A percentile compares a stretch with the other conserved stretches of the same genome.
Evolutionary conservation across 2,888 invertebrate genomes (phyloP).

Genomic region (Diarsia mendica): DNA sequence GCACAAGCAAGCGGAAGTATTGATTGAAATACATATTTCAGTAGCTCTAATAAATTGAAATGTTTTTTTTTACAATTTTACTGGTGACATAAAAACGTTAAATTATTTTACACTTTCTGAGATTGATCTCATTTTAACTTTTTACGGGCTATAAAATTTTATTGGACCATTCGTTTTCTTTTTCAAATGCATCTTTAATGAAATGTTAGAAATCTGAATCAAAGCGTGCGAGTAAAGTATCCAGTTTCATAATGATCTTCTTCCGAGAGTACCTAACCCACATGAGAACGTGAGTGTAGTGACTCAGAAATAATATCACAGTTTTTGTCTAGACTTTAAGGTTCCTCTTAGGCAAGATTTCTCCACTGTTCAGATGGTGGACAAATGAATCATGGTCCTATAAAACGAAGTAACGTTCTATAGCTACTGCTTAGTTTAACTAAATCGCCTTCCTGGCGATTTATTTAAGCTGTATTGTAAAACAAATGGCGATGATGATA

Average conservation of each 20-base stretch:
- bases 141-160: slow-evolving; percentile 19
- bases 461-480: not conserved
- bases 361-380: not conserved
- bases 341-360: not conserved
- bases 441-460: too few relatives aligned
- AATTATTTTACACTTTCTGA: slow-evolving; percentile 17
- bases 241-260: not conserved
- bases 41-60: slow-evolving; percentile 5
- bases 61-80: not conserved
- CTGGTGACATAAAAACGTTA: not conserved
- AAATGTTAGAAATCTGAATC: slow-evolving; percentile 13
- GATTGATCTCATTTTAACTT: slow-evolving; percentile 18
- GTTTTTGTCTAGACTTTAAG: not conserved
- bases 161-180: slow-evolving; percentile 2
- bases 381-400: not conserved
- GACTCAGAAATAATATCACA: not conserved
- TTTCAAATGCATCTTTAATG: slow-evolving; percentile 5
- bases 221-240: slow-evolving; percentile 7
- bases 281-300: not conserved
- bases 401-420: not conserved
- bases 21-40: slow-evolving; percentile 44
- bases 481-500: not conserved
- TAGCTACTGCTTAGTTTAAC: not conserved
- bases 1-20: slow-evolving; percentile 3
- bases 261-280: not conserved